Evolutionary conservation across 2,888 invertebrate genomes (phyloP).

Genomic region (Drosophila flavopinicola): DNA sequence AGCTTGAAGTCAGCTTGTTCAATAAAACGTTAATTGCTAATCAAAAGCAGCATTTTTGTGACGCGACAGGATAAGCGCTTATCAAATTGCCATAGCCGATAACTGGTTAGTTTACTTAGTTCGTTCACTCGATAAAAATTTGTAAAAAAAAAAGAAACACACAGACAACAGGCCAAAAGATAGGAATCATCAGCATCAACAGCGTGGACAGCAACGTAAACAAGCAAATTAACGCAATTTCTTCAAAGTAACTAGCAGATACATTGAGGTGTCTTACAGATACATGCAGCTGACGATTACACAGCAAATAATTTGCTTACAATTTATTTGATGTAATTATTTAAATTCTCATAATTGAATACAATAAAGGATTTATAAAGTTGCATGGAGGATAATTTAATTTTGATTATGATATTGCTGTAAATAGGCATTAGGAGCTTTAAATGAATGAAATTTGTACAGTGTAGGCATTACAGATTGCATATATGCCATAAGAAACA

Average conservation of each 20-base stretch:
- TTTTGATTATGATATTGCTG: too few relatives aligned
- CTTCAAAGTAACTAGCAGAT: slow-evolving; percentile 35
- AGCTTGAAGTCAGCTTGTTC: slow-evolving; percentile 65
- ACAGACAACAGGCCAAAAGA: slow-evolving; percentile 33
- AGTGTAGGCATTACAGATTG: slow-evolving; percentile 34
- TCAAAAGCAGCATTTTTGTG: slow-evolving; percentile 74
- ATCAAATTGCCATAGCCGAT: slow-evolving; percentile 58
- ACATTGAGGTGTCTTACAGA: slow-evolving; percentile 18
- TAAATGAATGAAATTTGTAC: background rate
- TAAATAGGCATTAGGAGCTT: too few relatives aligned
- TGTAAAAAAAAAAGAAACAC: slow-evolving; percentile 40
- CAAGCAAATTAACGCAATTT: slow-evolving; percentile 75
- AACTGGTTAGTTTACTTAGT: slow-evolving; percentile 62
- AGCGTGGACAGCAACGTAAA: slow-evolving; percentile 59
- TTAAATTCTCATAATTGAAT: too few relatives aligned
- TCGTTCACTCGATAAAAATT: slow-evolving; percentile 67
- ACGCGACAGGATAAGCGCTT: slow-evolving; percentile 75
- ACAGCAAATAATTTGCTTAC: slow-evolving; percentile 1
- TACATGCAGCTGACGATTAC: slow-evolving; percentile 55
- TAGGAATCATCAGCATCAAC: slow-evolving; percentile 44
- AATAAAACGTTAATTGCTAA: slow-evolving; percentile 76
- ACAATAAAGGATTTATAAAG: too few relatives aligned
- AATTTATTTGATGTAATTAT: too few relatives aligned
- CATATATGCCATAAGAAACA: slow-evolving; percentile 54
- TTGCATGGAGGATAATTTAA: too few relatives aligned